Evolutionary conservation across 1,140 invertebrate genomes (phyloP).

Genomic region (Drosophila saltans): DNA sequence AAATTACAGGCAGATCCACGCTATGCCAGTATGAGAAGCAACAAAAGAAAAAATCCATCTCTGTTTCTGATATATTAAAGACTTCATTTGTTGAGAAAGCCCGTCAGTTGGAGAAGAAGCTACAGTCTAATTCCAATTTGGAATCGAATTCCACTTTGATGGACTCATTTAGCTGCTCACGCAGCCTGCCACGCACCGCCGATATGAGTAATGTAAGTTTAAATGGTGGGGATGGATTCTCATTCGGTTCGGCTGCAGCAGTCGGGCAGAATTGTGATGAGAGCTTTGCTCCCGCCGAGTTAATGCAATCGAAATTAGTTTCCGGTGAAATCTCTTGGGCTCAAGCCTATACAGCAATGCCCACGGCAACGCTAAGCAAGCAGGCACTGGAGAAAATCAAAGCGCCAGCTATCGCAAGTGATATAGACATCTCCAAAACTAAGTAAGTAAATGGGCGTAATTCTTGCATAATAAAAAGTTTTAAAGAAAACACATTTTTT

Average conservation of each 20-base stretch:
- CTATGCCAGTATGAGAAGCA: conserved; percentile 39
- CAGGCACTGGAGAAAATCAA: conserved; percentile 62
- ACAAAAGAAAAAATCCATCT: conserved; percentile 33
- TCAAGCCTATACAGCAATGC: conserved; percentile 71
- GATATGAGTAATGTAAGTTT: conserved; percentile 63
- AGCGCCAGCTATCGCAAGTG: conserved; percentile 26
- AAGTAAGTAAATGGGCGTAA: conserved; percentile 51
- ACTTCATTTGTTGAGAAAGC: conserved; percentile 73
- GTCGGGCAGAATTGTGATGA: conserved; percentile 47
- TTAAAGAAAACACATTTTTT: not conserved
- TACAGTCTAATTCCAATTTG: conserved; percentile 29
- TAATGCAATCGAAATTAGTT: conserved; percentile 76
- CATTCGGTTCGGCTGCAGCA: conserved; percentile 48
- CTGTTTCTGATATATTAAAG: conserved; percentile 65
- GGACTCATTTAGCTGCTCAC: conserved; percentile 56
- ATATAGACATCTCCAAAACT: conserved; percentile 63
- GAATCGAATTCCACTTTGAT: conserved; percentile 32
- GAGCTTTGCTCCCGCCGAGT: conserved; percentile 69
- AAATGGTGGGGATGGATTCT: conserved; percentile 65
- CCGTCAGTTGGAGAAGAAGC: conserved; percentile 56
- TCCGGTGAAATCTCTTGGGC: conserved; percentile 78
- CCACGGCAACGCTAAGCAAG: conserved; percentile 64
- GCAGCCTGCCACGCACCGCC: conserved; percentile 70
- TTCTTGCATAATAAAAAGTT: not conserved
- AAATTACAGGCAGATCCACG: conserved; percentile 55